Percentiles rank a stretch among this genome's conserved stretches.
Evolutionary conservation across 2,797 vertebrate genomes (phyloP).

Genomic region (Falco biarmicus): DNA sequence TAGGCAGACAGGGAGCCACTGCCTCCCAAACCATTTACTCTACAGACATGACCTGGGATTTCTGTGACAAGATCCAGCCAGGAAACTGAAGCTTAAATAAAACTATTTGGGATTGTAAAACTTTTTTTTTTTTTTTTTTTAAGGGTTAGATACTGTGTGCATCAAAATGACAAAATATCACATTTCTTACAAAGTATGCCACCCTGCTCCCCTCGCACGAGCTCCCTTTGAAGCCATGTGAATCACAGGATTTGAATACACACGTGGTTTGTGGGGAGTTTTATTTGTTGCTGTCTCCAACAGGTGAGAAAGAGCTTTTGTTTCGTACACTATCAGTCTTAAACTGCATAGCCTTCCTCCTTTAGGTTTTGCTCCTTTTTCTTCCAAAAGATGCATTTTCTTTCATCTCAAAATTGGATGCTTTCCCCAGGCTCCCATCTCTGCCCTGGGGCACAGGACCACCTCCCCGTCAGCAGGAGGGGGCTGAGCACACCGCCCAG

Average conservation of each 20-base stretch:
- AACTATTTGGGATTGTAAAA: neutral
- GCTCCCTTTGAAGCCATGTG: neutral
- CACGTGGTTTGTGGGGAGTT: neutral
- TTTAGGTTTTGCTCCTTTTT: neutral
- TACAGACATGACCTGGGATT: neutral
- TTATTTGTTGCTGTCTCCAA: neutral
- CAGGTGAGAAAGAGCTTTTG: neutral
- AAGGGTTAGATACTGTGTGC: neutral
- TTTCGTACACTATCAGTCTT: neutral
- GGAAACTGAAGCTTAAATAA: neutral
- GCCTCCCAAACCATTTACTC: neutral
- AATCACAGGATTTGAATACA: neutral
- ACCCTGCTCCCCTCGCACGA: accelerated
- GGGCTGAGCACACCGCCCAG: accelerated
- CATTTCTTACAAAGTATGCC: neutral
- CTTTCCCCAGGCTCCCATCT: neutral
- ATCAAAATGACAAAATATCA: neutral
- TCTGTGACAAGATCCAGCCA: neutral
- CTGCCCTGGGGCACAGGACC: accelerated
- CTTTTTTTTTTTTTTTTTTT: neutral
- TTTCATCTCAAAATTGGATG: too few species aligned
- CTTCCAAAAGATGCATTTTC: neutral
- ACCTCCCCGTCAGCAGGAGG: neutral
- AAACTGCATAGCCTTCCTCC: neutral
- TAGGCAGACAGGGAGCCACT: neutral